phyloP scores from a whole-genome alignment of 2,797 vertebrate genomes.

The Sorex maritimensis region DNA sequence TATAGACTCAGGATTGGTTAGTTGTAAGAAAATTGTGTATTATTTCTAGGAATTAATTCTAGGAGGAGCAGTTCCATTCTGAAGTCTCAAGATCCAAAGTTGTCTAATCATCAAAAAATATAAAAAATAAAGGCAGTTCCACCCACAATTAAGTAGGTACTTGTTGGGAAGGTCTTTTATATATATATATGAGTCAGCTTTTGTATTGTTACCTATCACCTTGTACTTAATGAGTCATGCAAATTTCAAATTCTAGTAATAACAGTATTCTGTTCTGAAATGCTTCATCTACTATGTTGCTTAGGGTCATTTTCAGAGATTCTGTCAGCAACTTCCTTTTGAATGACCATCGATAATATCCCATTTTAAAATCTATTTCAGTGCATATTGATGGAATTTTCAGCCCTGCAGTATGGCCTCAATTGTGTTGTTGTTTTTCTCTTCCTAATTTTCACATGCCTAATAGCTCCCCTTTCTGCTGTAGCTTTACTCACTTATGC shows the following conservation, averaged over 20 bases:
- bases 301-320: not conserved
- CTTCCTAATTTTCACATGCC: too few relatives aligned
- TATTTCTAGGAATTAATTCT: conserved; percentile 3
- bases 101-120: not conserved
- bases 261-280: not conserved
- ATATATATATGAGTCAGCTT: not conserved
- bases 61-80: too few relatives aligned
- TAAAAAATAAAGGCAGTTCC: not conserved
- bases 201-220: conserved; percentile 11
- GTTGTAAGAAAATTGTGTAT: not conserved
- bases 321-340: conserved; percentile 26
- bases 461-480: too few relatives aligned
- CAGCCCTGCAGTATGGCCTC: too few relatives aligned
- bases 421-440: too few relatives aligned
- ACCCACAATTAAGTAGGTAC: not conserved
- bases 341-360: not conserved
- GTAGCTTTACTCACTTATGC: too few relatives aligned
- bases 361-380: too few relatives aligned
- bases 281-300: not conserved
- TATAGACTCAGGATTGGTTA: not conserved
- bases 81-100: not conserved
- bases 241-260: conserved; percentile 2
- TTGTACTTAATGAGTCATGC: not conserved
- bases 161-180: not conserved
- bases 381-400: too few relatives aligned